Evolutionary conservation across 2,797 vertebrate species (phyloP), one percentile per base, ranked within the genome.

Genomic region (Acomys russatus): DNA sequence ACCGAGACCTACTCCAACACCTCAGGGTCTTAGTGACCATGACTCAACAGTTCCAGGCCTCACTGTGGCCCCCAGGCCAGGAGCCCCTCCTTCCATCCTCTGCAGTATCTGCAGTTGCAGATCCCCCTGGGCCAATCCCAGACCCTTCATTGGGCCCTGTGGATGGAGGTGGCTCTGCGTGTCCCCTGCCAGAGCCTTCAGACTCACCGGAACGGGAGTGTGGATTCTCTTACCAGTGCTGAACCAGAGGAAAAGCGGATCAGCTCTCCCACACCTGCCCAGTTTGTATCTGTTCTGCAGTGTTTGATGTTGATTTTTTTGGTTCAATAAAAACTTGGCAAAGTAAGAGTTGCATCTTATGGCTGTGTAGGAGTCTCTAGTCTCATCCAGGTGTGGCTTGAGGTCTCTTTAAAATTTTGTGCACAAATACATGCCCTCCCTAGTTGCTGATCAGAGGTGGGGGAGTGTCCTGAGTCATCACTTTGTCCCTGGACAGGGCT

Each of bases 301-400:
- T 88, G 91, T 64, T 94, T 84, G 44, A n/a, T 83, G 93, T 97
- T 96, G 86, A 54, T 44, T 44, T 66, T 91, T 96, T 96, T 89
- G 59, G 83, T 96, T 97, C 91, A 97, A 94, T 97, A 98, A 97
- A 98, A 97, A 82, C 92, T 97, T 92, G 78, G 83, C 54, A 92
- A 92, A 96, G 84, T 86, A 96, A 90, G 82, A 15, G 30, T 84
- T 94, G 64, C 17, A 49, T 86, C 88, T 95, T 49, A 49, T 97
- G 77, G 56, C 56, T 93, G 35, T 59, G 51, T 54, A 49, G 54
- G 88, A 92, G 79, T 71, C 18, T 49, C 44, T 71, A 78, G 79
- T 61, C 33, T 66, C 35, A 88, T 80, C 70, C 71, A 56, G 23
- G 30, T 59, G 14, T 70, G 82, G 88, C 86, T 88, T 51, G 9